These are phyloP conservation scores for Flexamia atlantica DNA, from an alignment of 2,888 invertebrate genomes.

Conservation along the genomic window DNA sequence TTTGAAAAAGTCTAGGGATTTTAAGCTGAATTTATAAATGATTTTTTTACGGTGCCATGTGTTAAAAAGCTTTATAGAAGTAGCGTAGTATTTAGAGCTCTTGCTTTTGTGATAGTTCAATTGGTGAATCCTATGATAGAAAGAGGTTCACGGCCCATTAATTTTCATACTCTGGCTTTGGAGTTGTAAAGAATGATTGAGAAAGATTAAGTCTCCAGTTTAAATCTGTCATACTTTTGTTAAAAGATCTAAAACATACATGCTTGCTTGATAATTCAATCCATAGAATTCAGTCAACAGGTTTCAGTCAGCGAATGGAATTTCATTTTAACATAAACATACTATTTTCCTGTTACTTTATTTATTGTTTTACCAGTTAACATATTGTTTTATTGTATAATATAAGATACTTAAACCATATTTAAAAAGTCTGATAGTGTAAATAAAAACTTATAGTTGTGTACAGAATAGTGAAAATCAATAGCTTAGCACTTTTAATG, in stretches of 20 bases:
- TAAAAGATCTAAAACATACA: too few species aligned
- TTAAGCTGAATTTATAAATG: neutral
- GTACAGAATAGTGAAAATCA: neutral
- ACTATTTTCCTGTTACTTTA: neutral
- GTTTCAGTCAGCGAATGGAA: too few species aligned
- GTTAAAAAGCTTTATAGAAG: conserved; percentile 12
- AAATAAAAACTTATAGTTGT: neutral
- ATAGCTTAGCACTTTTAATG: neutral
- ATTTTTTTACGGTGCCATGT: conserved; percentile 16
- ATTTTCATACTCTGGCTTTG: conserved; percentile 5
- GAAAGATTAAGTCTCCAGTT: too few species aligned
- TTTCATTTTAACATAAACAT: too few species aligned
- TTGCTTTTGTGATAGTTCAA: conserved; percentile 6
- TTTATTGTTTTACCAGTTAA: neutral
- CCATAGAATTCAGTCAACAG: too few species aligned
- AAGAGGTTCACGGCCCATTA: neutral
- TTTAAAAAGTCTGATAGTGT: conserved; percentile 29
- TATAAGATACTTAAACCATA: conserved; percentile 6
- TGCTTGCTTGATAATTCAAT: too few species aligned
- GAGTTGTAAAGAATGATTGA: neutral
- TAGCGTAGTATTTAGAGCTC: conserved; percentile 19
- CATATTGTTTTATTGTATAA: neutral
- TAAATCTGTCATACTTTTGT: too few species aligned
- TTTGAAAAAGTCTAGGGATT: neutral
- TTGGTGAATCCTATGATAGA: neutral